A percentile compares a stretch with the other conserved stretches of the same genome.
These are phyloP conservation scores for Otolemur garnettii DNA, from an alignment of 2,113 vertebrate species.

Conservation along the genomic window DNA sequence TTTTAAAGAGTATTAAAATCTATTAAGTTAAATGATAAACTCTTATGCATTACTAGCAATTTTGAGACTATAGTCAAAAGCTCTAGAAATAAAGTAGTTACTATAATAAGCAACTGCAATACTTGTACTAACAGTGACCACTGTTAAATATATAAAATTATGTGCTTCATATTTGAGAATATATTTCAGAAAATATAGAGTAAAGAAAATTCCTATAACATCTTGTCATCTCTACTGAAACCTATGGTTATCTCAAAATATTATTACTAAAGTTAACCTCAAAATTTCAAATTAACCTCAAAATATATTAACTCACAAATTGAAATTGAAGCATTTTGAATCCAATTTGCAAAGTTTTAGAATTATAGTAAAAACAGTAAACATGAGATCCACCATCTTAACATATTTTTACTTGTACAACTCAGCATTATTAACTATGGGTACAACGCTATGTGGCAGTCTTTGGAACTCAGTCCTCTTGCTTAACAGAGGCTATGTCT, in stretches of 20 bases:
- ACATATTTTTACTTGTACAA: neutral
- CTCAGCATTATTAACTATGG: neutral
- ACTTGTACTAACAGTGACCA: slow-evolving; percentile 41
- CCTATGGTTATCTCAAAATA: slow-evolving; percentile 3
- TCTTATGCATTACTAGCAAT: neutral
- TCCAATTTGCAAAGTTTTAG: neutral
- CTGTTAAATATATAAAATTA: slow-evolving; percentile 58
- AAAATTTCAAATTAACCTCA: neutral
- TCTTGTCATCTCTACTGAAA: neutral
- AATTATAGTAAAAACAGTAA: neutral
- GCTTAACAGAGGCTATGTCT: neutral
- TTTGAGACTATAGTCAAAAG: neutral
- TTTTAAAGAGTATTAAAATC: neutral
- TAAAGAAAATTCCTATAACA: neutral
- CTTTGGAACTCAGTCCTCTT: neutral
- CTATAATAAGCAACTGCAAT: slow-evolving; percentile 41
- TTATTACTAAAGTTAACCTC: slow-evolving; percentile 58
- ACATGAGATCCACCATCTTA: neutral
- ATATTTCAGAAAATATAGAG: slow-evolving; percentile 32
- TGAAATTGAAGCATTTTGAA: neutral
- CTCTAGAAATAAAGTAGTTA: slow-evolving; percentile 14
- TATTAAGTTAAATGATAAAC: neutral
- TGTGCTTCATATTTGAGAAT: neutral
- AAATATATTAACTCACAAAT: slow-evolving; percentile 44
- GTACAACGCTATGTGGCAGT: neutral